Evolutionary conservation across 2,797 vertebrate species (phyloP).

Genomic region (Chromobotia macracanthus): DNA sequence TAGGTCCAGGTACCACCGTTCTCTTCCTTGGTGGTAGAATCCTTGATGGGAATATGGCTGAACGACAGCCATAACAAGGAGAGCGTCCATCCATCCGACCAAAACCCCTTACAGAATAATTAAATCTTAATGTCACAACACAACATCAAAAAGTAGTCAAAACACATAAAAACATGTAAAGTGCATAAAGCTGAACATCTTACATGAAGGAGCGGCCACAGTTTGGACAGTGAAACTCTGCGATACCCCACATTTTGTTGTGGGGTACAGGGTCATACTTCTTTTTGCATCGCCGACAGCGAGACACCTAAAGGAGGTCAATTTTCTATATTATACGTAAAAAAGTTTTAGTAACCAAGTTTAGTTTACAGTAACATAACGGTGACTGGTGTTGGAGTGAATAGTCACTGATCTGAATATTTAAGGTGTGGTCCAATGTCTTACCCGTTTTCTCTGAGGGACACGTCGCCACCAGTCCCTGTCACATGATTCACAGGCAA

Average conservation of each 20-base stretch:
- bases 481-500: conserved; percentile 76
- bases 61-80: conserved; percentile 75
- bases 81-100: conserved; percentile 74
- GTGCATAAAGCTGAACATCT: not conserved
- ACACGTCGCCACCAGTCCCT: conserved; percentile 79
- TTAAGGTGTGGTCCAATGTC: conserved; percentile 7
- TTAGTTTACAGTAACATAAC: not conserved
- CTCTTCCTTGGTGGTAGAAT: conserved; percentile 74
- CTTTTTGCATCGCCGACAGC: conserved; percentile 70
- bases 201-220: conserved; percentile 77
- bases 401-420: not conserved
- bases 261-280: conserved; percentile 77
- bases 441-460: conserved; percentile 77
- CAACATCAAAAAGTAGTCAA: not conserved
- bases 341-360: not conserved
- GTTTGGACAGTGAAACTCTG: conserved; percentile 73
- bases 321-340: not conserved
- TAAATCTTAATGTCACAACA: not conserved
- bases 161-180: not conserved
- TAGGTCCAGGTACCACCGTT: conserved; percentile 1
- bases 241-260: conserved; percentile 79
- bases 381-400: not conserved
- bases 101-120: conserved; percentile 67
- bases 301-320: conserved; percentile 72
- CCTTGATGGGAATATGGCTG: conserved; percentile 64